Evolutionary conservation across 2,888 invertebrate species (phyloP).

Genomic region (Adelphocoris suturalis): DNA sequence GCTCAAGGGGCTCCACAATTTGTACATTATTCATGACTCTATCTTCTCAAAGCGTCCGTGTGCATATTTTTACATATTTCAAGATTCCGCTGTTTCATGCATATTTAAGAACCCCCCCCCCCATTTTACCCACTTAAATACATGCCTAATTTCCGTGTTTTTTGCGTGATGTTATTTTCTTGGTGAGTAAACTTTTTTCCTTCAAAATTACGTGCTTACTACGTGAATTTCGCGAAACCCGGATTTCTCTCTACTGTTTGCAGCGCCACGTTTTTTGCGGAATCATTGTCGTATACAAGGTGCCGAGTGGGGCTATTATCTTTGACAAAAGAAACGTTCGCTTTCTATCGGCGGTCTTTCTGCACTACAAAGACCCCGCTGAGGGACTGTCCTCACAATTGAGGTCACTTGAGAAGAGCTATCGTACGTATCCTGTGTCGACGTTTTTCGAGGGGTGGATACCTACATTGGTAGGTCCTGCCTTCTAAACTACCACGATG

Average conservation of each 20-base stretch:
- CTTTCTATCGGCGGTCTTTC: constrained; percentile 17
- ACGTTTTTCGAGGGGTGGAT: background rate
- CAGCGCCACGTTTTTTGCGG: background rate
- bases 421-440: background rate
- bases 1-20: background rate
- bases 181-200: no score
- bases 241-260: background rate
- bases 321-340: background rate
- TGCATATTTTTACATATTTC: background rate
- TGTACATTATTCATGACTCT: background rate
- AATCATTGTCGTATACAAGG: constrained; percentile 10
- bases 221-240: no score
- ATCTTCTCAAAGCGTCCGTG: background rate
- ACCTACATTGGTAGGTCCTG: no score
- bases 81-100: background rate
- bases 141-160: no score
- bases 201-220: no score
- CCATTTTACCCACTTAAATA: no score
- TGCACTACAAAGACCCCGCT: background rate
- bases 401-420: background rate
- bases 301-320: background rate
- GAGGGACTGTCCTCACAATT: background rate
- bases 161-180: no score
- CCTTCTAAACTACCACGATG: no score
- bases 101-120: background rate